Percentiles rank a stretch among this genome's conserved stretches.
These are phyloP conservation scores for Sebastes taczanowskii DNA, from an alignment of 2,797 vertebrate genomes.

Conservation along the genomic window DNA sequence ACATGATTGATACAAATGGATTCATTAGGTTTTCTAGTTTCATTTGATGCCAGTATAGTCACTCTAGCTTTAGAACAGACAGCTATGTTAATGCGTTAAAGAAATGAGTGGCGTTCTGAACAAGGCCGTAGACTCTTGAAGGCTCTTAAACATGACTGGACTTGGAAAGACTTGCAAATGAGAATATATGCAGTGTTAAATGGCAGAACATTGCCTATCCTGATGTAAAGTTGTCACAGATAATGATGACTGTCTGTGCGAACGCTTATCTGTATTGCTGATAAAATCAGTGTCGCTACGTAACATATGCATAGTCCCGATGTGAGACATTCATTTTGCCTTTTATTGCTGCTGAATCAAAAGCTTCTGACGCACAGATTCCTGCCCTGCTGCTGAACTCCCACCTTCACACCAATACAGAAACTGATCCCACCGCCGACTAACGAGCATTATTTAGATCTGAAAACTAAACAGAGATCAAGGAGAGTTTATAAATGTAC, in stretches of 20 bases:
- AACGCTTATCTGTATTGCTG: not conserved
- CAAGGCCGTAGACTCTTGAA: rapidly evolving
- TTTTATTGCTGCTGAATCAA: constrained; percentile 7
- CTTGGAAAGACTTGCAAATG: not conserved
- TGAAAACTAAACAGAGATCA: not conserved
- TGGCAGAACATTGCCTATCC: not conserved
- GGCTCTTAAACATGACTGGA: too few species aligned
- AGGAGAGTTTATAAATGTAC: not conserved
- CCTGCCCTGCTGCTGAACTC: constrained; percentile 14
- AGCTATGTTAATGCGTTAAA: too few species aligned
- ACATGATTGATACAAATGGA: too few species aligned
- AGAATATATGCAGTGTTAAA: not conserved
- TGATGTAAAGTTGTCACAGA: constrained; percentile 8
- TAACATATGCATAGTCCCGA: constrained; percentile 7
- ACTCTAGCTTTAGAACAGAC: too few species aligned
- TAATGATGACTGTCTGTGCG: not conserved
- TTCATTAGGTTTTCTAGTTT: too few species aligned
- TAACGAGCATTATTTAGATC: constrained; percentile 6
- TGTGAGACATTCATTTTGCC: not conserved
- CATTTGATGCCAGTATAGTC: too few species aligned
- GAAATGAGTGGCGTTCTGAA: too few species aligned
- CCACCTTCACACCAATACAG: constrained; percentile 1
- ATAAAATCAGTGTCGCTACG: not conserved
- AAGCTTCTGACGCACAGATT: not conserved
- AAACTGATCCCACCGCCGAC: not conserved